Evolutionary conservation across 2,888 invertebrate genomes (phyloP).

Genomic region (Sisyra nigra): DNA sequence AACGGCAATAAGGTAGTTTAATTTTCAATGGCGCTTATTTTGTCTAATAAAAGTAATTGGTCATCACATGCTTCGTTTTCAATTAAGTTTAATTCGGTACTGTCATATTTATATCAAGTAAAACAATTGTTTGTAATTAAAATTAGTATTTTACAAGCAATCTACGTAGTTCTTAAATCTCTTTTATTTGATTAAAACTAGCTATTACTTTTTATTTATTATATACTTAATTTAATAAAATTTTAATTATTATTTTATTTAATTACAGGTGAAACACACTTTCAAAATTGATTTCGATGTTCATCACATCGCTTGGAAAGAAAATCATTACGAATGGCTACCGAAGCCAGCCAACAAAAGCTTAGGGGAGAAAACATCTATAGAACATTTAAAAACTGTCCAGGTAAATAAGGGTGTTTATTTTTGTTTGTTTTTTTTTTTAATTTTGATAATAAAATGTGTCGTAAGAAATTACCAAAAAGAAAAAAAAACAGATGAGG

Average conservation of each 20-base stretch:
- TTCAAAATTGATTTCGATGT: constrained; percentile 27
- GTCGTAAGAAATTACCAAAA: background rate
- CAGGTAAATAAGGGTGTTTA: constrained; percentile 28
- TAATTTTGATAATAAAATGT: too few species aligned
- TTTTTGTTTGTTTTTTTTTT: background rate
- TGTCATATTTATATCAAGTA: too few species aligned
- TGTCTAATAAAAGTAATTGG: too few species aligned
- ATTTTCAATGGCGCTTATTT: too few species aligned
- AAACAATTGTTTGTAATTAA: too few species aligned
- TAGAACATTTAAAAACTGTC: constrained; percentile 26
- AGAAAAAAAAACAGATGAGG: background rate
- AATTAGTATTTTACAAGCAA: too few species aligned
- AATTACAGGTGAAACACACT: constrained; percentile 29
- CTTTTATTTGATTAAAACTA: too few species aligned
- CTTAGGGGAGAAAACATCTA: constrained; percentile 25
- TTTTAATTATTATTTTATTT: constrained; percentile 14
- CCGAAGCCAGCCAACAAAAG: constrained; percentile 32
- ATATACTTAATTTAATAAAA: constrained; percentile 4
- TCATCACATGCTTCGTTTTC: too few species aligned
- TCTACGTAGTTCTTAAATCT: too few species aligned
- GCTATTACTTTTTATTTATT: too few species aligned
- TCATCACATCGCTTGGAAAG: constrained; percentile 27
- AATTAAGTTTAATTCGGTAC: too few species aligned
- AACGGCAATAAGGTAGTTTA: too few species aligned
- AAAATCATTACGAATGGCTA: constrained; percentile 32